A percentile compares a stretch with the other conserved stretches of the same genome.
These are phyloP conservation scores for Delia radicum DNA, from an alignment of 1,140 invertebrate species.

Conservation along the genomic window DNA sequence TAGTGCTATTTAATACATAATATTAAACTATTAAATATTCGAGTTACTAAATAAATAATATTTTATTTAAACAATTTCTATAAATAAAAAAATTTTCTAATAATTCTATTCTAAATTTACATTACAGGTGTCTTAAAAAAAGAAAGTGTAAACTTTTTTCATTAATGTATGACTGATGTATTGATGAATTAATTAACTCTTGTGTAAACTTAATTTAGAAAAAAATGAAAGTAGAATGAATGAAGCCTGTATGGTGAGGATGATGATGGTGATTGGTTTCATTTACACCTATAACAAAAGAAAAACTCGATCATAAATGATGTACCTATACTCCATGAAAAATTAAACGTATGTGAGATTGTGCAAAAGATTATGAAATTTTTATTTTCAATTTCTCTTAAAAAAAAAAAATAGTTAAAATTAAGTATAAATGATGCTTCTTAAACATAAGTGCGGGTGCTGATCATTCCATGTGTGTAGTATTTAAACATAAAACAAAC, in stretches of 20 bases:
- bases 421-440: not conserved
- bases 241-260: not conserved
- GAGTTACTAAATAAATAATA: not conserved
- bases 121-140: conserved; percentile 11
- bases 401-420: not conserved
- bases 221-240: not conserved
- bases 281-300: not conserved
- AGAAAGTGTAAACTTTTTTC: not conserved
- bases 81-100: not conserved
- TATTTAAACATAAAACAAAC: not conserved
- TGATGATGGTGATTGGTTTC: conserved; percentile 14
- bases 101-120: not conserved
- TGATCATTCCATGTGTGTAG: conserved; percentile 20
- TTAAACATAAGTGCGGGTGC: conserved; percentile 3
- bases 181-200: no score
- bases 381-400: not conserved
- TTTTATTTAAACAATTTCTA: not conserved
- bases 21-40: no score
- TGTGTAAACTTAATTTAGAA: not conserved
- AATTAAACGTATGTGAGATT: not conserved
- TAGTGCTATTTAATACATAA: no score
- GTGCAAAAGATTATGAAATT: not conserved
- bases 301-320: not conserved
- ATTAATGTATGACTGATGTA: conserved; percentile 2
- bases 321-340: not conserved